Evolutionary conservation across 2,113 vertebrate genomes (phyloP).

Genomic region (Oncorhynchus gorbuscha): DNA sequence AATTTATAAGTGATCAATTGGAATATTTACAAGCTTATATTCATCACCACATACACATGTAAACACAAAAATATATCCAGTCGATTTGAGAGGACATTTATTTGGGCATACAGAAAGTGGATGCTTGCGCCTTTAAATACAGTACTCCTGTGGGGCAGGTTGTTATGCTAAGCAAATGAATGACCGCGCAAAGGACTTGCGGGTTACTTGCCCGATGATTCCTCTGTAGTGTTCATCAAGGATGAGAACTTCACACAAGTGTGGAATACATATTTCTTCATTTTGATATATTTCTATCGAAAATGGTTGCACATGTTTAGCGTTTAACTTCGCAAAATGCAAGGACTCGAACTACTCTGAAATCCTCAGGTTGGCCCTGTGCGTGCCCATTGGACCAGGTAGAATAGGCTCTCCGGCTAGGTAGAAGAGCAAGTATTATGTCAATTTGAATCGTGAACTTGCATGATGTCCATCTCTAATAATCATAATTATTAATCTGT

Average conservation of each 20-base stretch:
- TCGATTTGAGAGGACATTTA: too few species aligned
- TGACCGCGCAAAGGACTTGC: conserved; percentile 28
- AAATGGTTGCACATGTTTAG: background rate
- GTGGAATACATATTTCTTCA: background rate
- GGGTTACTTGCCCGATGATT: conserved; percentile 11
- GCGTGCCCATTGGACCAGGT: background rate
- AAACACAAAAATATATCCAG: too few species aligned
- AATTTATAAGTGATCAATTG: too few species aligned
- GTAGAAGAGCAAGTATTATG: background rate
- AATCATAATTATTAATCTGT: background rate
- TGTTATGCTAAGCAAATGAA: conserved; percentile 46
- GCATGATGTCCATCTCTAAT: background rate
- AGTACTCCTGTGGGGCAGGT: conserved; percentile 19
- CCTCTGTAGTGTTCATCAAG: background rate
- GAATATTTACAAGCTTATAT: too few species aligned
- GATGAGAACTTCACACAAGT: background rate
- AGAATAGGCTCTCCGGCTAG: background rate
- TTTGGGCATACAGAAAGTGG: too few species aligned
- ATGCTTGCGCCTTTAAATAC: conserved; percentile 21
- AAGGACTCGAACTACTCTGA: background rate
- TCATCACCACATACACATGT: too few species aligned
- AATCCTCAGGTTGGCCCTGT: background rate
- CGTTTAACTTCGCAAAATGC: background rate
- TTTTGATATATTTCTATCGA: background rate
- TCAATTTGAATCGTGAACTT: background rate